Percentiles rank a stretch among this genome's conserved stretches.
phyloP scores from a whole-genome alignment of 2,113 vertebrate genomes.

The Equus przewalskii region DNA sequence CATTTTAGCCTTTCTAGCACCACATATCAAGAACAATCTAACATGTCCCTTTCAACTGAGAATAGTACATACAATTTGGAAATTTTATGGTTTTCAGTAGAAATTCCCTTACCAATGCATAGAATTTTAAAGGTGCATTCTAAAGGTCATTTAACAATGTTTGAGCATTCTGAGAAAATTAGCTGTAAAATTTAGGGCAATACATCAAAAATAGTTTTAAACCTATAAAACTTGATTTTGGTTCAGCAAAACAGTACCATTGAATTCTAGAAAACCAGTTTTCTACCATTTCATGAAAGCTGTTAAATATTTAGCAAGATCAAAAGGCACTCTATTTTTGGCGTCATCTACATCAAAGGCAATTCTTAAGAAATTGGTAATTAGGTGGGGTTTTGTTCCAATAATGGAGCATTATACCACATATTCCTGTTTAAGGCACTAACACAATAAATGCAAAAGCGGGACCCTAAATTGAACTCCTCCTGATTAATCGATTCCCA shows the following conservation, averaged over 20 bases:
- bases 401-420: not conserved
- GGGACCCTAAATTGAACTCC: not conserved
- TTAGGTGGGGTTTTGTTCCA: not conserved
- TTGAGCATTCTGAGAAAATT: conserved; percentile 17
- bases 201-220: conserved; percentile 22
- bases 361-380: conserved; percentile 31
- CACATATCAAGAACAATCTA: not conserved
- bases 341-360: conserved; percentile 1
- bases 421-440: not conserved
- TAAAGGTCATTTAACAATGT: conserved; percentile 3
- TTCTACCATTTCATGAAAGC: not conserved
- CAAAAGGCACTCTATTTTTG: conserved; percentile 5
- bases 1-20: conserved; percentile 52
- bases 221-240: conserved; percentile 6
- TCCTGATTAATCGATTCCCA: not conserved
- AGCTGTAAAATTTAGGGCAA: not conserved
- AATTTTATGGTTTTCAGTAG: not conserved
- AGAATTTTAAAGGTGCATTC: not conserved
- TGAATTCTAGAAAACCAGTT: conserved; percentile 1
- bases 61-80: not conserved
- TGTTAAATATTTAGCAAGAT: conserved; percentile 44
- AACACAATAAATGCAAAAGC: not conserved
- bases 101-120: not conserved
- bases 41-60: not conserved
- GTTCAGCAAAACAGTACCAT: not conserved